These are phyloP conservation scores for Emydoidea blandingii DNA, from an alignment of 2,797 vertebrate species.

Conservation along the genomic window DNA sequence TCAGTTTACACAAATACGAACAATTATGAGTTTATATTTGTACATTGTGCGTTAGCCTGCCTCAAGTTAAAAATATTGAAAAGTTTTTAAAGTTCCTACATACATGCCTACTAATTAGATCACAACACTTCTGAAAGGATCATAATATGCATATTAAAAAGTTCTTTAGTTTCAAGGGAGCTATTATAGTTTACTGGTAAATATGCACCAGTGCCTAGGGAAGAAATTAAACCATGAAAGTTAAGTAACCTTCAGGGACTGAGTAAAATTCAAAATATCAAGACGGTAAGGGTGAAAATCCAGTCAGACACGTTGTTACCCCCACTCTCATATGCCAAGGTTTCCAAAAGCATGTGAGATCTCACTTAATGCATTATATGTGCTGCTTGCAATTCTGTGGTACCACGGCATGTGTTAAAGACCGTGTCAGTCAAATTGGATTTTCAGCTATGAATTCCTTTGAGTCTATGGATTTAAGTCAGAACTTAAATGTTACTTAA, in stretches of 20 bases:
- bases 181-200: constrained; percentile 43
- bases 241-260: constrained; percentile 40
- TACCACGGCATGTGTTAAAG: neutral
- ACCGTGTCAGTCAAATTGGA: constrained; percentile 44
- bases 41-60: neutral
- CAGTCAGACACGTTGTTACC: constrained; percentile 28
- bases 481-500: constrained; percentile 19
- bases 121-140: constrained; percentile 44
- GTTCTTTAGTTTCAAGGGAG: constrained; percentile 45
- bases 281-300: constrained; percentile 29
- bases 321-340: constrained; percentile 14
- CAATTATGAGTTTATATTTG: neutral
- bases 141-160: constrained; percentile 50
- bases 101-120: constrained; percentile 27
- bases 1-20: neutral
- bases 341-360: neutral
- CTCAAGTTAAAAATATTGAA: constrained; percentile 49
- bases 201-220: constrained; percentile 37
- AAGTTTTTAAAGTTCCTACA: constrained; percentile 51
- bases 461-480: constrained; percentile 39
- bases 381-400: constrained; percentile 41
- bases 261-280: constrained; percentile 39
- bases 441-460: constrained; percentile 44
- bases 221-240: constrained; percentile 47
- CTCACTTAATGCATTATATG: constrained; percentile 9